Evolutionary conservation across 1,140 invertebrate species (phyloP).

Genomic region (Drosophila pseudoobscura): DNA sequence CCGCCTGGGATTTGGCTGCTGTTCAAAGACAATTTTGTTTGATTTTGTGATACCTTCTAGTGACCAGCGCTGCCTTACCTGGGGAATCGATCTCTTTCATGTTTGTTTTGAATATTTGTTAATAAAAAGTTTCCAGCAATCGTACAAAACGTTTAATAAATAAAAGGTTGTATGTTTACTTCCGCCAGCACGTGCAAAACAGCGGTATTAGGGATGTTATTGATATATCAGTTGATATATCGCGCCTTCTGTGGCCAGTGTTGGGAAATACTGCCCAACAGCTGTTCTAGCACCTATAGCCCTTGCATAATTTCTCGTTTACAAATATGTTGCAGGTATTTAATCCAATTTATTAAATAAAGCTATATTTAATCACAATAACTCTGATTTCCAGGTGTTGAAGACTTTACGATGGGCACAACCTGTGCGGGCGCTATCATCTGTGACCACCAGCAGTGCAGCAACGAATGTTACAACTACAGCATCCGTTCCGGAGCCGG

Average conservation of each 20-base stretch:
- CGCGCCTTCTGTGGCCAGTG: neutral
- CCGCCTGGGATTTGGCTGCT: constrained; percentile 6
- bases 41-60: neutral
- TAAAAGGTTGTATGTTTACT: neutral
- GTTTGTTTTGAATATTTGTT: neutral
- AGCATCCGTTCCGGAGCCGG: constrained; percentile 74
- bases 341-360: constrained; percentile 35
- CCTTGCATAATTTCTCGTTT: constrained; percentile 69
- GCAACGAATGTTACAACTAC: neutral
- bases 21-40: neutral
- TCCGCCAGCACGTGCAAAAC: constrained; percentile 33
- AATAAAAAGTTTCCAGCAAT: neutral
- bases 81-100: constrained; percentile 52
- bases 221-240: too few relatives aligned
- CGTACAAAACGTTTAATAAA: constrained; percentile 4
- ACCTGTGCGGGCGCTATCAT: constrained; percentile 43
- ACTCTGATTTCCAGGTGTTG: constrained; percentile 15
- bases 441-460: constrained; percentile 18
- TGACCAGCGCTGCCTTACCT: constrained; percentile 17
- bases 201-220: too few relatives aligned
- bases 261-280: neutral
- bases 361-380: neutral
- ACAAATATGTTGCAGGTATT: constrained; percentile 66
- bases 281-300: neutral
- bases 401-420: constrained; percentile 45